Evolutionary conservation across 1,140 invertebrate genomes (phyloP).

Genomic region (Colletes latitarsis): DNA sequence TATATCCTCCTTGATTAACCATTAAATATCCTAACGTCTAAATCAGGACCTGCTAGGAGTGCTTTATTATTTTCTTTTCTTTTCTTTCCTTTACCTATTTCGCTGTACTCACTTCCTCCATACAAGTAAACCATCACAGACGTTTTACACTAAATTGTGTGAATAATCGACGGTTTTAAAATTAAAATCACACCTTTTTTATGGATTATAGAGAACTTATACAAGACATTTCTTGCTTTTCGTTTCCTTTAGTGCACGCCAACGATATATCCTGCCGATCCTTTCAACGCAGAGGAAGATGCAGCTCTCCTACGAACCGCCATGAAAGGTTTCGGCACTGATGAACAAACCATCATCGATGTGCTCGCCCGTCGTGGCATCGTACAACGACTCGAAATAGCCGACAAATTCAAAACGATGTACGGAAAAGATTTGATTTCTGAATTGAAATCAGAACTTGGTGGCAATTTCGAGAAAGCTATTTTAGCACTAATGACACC

Average conservation of each 20-base stretch:
- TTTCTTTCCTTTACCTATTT: too few species aligned
- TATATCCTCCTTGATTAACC: too few species aligned
- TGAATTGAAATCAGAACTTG: slow-evolving; percentile 93
- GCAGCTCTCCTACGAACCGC: slow-evolving; percentile 93
- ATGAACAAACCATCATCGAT: slow-evolving; percentile 95
- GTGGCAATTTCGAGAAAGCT: slow-evolving; percentile 94
- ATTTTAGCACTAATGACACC: slow-evolving; percentile 93
- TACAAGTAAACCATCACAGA: too few species aligned
- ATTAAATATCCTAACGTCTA: too few species aligned
- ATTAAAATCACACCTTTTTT: too few species aligned
- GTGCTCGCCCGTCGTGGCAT: slow-evolving; percentile 92
- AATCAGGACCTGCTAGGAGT: too few species aligned
- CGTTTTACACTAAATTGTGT: too few species aligned
- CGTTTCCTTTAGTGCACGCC: slow-evolving; percentile 86
- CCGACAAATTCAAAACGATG: slow-evolving; percentile 94
- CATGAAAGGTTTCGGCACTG: slow-evolving; percentile 96
- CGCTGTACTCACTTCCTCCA: too few species aligned
- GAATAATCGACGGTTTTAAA: too few species aligned
- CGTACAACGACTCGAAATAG: slow-evolving; percentile 94
- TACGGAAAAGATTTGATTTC: slow-evolving; percentile 96
- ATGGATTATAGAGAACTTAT: background rate
- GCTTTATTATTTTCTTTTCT: too few species aligned
- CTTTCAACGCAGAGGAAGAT: slow-evolving; percentile 93
- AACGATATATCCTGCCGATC: slow-evolving; percentile 90
- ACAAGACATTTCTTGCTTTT: background rate